Conservation (phyloP, 2,797 vertebrate species). For the Sphaeramia orbicularis region DNA sequence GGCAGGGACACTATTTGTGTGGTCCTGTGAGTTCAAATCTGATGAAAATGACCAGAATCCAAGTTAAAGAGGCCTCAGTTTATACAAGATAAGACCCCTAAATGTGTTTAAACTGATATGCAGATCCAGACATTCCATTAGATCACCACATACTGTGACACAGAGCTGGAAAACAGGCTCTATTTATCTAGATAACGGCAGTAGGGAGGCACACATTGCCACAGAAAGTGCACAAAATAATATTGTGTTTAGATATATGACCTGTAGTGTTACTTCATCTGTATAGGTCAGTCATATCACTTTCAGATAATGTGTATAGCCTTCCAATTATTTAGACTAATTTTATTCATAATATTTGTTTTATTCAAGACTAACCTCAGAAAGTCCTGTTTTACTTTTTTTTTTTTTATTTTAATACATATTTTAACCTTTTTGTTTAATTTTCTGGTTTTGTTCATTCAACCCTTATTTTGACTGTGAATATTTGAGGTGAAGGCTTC, state of each 20-base stretch:
- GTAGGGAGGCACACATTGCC: neutral
- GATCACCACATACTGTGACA: conserved; percentile 60
- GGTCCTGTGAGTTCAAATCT: conserved; percentile 55
- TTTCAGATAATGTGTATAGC: neutral
- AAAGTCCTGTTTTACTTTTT: no score
- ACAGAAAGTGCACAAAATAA: conserved; percentile 2
- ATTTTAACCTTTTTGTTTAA: no score
- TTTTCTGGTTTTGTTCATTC: no score
- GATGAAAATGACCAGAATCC: conserved; percentile 71
- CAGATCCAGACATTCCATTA: conserved; percentile 69
- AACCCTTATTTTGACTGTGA: no score
- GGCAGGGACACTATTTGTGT: conserved; percentile 63
- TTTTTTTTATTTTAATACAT: no score
- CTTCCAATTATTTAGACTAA: neutral
- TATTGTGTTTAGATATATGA: conserved; percentile 14
- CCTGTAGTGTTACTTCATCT: neutral
- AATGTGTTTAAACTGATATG: conserved; percentile 71
- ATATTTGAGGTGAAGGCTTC: no score
- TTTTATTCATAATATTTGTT: neutral
- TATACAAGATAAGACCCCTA: conserved; percentile 72
- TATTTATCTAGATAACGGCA: conserved; percentile 51
- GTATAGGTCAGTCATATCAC: neutral
- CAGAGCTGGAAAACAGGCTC: conserved; percentile 45
- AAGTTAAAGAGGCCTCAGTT: conserved; percentile 56
- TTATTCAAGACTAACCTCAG: no score